Conservation (phyloP, 2,113 vertebrate species). For the Steatornis caripensis region DNA sequence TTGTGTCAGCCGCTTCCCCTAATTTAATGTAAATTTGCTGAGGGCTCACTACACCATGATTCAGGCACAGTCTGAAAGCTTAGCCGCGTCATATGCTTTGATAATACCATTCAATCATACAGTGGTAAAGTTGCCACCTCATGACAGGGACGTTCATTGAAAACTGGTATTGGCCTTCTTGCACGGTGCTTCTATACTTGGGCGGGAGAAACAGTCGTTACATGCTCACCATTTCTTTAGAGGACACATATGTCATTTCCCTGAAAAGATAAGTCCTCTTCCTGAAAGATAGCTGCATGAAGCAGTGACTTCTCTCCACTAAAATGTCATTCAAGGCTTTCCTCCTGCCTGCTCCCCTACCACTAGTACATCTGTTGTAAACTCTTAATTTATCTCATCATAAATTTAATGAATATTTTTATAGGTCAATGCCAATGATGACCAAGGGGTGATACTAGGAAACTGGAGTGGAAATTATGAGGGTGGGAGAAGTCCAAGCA, state of each 20-base stretch:
- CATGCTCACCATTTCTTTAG: background rate
- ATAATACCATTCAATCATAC: background rate
- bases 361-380: background rate
- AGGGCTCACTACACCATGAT: background rate
- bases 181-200: background rate
- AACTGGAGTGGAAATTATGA: slow-evolving; percentile 77
- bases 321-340: background rate
- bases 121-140: background rate
- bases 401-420: background rate
- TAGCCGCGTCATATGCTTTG: background rate
- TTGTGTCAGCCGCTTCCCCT: background rate
- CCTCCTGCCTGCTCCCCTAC: background rate
- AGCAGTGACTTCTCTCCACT: background rate
- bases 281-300: background rate
- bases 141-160: background rate
- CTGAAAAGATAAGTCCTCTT: background rate
- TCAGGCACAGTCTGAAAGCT: background rate
- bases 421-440: slow-evolving; percentile 76
- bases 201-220: background rate
- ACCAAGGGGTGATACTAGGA: slow-evolving; percentile 72
- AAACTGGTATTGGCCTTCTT: background rate
- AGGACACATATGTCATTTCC: background rate
- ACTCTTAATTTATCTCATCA: background rate
- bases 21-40: background rate
- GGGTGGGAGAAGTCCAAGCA: slow-evolving; percentile 66